phyloP scores from a whole-genome alignment of 2,888 invertebrate genomes.

The Drosophila anomelani region DNA sequence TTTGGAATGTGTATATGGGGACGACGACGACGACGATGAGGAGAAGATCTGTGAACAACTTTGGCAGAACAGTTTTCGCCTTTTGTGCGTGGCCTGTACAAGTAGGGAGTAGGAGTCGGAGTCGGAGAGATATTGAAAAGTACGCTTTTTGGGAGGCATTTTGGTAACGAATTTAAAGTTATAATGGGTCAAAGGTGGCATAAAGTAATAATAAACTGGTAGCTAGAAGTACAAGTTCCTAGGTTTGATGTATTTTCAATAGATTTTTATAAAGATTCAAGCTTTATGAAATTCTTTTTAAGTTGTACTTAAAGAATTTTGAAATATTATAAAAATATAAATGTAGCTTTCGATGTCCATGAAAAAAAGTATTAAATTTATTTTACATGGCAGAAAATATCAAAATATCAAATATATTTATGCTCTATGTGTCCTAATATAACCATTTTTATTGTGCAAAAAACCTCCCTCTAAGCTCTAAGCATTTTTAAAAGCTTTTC shows the following conservation, averaged over 20 bases:
- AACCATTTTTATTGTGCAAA: too few species aligned
- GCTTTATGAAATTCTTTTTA: not conserved
- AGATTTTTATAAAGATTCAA: too few species aligned
- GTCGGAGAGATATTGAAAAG: constrained; percentile 29
- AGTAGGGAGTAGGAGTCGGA: not conserved
- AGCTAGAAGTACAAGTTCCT: not conserved
- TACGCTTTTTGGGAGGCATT: constrained; percentile 2
- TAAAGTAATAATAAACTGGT: not conserved
- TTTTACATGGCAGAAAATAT: too few species aligned
- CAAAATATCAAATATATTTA: too few species aligned
- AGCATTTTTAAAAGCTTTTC: not conserved
- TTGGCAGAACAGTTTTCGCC: constrained; percentile 42
- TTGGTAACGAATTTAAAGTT: constrained; percentile 5
- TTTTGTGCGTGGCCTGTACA: constrained; percentile 22
- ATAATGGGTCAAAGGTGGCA: constrained; percentile 11
- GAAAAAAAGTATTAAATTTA: too few species aligned
- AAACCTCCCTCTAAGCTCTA: not conserved
- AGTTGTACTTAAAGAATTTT: too few species aligned
- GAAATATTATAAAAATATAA: too few species aligned
- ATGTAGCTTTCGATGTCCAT: too few species aligned
- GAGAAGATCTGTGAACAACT: constrained; percentile 36
- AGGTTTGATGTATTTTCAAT: not conserved
- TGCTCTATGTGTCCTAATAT: too few species aligned
- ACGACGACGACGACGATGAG: constrained; percentile 3
- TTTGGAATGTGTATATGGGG: constrained; percentile 60